A percentile compares a stretch with the other conserved stretches of the same genome.
phyloP scores from a whole-genome alignment of 2,113 vertebrate species.

The Pedionomus torquatus region DNA sequence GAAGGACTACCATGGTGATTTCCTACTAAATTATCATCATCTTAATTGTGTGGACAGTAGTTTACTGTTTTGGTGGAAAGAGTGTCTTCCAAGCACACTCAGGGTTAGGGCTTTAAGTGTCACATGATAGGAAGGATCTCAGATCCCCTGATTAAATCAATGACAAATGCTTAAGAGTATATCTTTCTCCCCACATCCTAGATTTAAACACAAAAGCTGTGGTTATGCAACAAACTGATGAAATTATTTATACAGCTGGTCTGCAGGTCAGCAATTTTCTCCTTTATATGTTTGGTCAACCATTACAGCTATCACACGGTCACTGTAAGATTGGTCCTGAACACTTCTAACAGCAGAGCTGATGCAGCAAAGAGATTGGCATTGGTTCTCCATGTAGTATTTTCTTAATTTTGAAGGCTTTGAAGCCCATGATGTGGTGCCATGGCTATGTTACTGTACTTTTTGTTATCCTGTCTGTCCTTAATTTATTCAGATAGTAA shows the following conservation, averaged over 20 bases:
- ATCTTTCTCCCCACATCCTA: accelerated
- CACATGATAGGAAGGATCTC: neutral
- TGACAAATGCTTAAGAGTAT: neutral
- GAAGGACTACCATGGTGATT: neutral
- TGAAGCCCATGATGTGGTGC: neutral
- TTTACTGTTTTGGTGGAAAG: neutral
- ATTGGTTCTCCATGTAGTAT: neutral
- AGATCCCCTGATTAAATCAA: neutral
- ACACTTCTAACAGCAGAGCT: neutral
- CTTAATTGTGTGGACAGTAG: neutral
- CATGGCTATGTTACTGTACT: neutral
- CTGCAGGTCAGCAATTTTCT: neutral
- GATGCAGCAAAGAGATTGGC: neutral
- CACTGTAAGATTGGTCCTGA: neutral
- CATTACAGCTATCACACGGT: neutral
- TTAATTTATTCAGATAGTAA: neutral
- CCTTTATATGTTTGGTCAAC: accelerated
- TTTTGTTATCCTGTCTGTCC: neutral
- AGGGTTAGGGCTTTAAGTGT: neutral
- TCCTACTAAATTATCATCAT: neutral
- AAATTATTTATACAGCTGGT: neutral
- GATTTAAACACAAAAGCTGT: neutral
- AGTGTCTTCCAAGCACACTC: neutral
- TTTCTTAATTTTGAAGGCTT: neutral
- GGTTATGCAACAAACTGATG: neutral